These are phyloP conservation scores for Laticauda laticaudata DNA, from an alignment of 2,113 vertebrate species.

Conservation along the genomic window DNA sequence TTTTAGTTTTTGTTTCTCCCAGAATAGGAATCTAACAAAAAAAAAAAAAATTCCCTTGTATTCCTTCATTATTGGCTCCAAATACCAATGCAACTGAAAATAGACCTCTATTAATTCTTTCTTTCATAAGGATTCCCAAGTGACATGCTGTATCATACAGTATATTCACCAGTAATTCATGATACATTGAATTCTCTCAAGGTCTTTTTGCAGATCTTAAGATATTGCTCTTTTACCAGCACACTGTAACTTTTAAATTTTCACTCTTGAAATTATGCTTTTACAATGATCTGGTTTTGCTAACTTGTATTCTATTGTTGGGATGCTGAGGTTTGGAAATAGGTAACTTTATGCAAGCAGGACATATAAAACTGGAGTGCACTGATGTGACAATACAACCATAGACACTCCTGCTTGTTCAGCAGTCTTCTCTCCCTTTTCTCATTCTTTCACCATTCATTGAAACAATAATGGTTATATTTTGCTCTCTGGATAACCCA, in stretches of 20 bases:
- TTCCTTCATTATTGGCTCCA: constrained; percentile 7
- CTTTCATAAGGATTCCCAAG: constrained; percentile 2
- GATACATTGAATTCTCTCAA: background rate
- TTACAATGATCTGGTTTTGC: background rate
- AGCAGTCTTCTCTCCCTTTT: background rate
- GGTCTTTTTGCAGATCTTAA: background rate
- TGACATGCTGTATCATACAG: background rate
- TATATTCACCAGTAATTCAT: background rate
- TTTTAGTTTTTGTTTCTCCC: constrained; percentile 37
- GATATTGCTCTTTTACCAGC: background rate
- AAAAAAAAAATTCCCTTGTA: background rate
- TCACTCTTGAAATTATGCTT: no score
- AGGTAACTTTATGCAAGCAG: background rate
- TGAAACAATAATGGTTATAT: background rate
- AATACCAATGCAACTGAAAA: constrained; percentile 3
- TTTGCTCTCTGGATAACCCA: background rate
- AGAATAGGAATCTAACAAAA: constrained; percentile 23
- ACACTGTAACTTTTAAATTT: background rate
- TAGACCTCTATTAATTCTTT: background rate
- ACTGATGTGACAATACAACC: background rate
- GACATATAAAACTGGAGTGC: background rate
- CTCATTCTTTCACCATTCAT: background rate
- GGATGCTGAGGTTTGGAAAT: background rate
- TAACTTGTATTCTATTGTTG: background rate
- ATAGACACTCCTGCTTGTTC: background rate